A percentile compares a stretch with the other conserved stretches of the same genome.
Conservation (phyloP, 2,113 vertebrate species). For the Ailuropoda melanoleuca region DNA sequence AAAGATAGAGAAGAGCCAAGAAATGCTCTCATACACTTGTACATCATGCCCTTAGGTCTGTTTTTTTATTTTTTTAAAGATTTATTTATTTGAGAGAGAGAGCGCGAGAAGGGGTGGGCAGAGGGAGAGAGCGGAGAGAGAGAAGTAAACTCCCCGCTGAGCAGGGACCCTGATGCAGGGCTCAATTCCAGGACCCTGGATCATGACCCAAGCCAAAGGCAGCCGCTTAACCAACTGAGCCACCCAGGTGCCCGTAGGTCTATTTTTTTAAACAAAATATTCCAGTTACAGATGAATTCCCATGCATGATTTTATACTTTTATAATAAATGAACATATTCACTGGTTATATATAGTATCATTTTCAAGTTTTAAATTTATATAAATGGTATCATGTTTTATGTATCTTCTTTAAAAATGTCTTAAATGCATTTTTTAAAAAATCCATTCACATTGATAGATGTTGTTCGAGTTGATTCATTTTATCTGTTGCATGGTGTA, state of each 20-base stretch:
- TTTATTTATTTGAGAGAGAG: neutral
- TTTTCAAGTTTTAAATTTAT: neutral
- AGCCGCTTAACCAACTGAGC: neutral
- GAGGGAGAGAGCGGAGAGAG: neutral
- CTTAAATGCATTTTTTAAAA: neutral
- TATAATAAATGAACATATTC: neutral
- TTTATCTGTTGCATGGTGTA: neutral
- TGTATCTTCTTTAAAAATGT: neutral
- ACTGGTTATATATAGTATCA: neutral
- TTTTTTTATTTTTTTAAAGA: too few species aligned
- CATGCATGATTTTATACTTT: neutral
- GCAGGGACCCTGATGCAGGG: neutral
- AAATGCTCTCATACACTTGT: neutral
- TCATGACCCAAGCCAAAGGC: neutral
- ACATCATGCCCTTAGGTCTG: neutral
- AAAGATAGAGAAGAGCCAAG: neutral
- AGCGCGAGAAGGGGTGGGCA: neutral
- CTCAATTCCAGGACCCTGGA: neutral
- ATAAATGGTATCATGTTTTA: neutral
- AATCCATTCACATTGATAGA: neutral
- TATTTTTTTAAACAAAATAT: neutral
- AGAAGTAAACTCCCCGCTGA: neutral
- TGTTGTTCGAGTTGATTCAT: neutral
- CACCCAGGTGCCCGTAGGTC: neutral
- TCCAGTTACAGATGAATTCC: neutral